Evolutionary conservation across 2,797 vertebrate genomes (phyloP), one percentile per base, ranked within the genome.

Genomic region (Lindbergichthys nudifrons): DNA sequence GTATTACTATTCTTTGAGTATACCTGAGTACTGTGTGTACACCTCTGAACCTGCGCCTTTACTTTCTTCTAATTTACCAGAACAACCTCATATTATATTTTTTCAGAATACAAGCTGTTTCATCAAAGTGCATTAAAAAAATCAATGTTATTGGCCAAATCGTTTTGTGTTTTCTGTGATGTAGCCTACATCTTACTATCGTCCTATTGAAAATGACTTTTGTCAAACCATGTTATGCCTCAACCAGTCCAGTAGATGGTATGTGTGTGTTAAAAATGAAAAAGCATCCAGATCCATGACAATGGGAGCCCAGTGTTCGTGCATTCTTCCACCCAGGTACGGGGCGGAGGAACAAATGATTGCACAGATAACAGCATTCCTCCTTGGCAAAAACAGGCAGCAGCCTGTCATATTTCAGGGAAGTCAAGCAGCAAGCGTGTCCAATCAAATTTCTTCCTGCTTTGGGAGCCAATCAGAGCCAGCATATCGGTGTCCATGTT

Each of bases 381-480:
- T 10, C 19, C 70, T 42, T 1, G 4, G 1, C 60, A 57, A 48
- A 65, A 47, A 15, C 5, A 13, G 15, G 13, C 4, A 26, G 26
- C 26, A 26, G 26, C 26, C 26, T 26, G 26, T 26, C 26, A 26
- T 26, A 26, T 26, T 26, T 26, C 26, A 36, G 32, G 6, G 6
- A 64, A 43, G 18, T 3, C 48, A 2, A 4, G 46, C n/a, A 48
- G 14, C 8, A 21, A 12, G 23, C 6, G 3, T 59, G 57, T 65
- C 92, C 90, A 90, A 88, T 90, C 7, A 61, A 56, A 82, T 75
- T 43, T 47, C 56, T 30, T 52, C 53, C 15, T 7, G 56, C 47
- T 52, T 23, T 23, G 32, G 65, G 21, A 87, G 54, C 94, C 94
- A 94, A 95, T 95, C 65, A 73, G 64, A 79, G 65, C 9, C 30